Evolutionary conservation across 2,113 vertebrate species (phyloP).

Genomic region (Pangasianodon hypophthalmus): DNA sequence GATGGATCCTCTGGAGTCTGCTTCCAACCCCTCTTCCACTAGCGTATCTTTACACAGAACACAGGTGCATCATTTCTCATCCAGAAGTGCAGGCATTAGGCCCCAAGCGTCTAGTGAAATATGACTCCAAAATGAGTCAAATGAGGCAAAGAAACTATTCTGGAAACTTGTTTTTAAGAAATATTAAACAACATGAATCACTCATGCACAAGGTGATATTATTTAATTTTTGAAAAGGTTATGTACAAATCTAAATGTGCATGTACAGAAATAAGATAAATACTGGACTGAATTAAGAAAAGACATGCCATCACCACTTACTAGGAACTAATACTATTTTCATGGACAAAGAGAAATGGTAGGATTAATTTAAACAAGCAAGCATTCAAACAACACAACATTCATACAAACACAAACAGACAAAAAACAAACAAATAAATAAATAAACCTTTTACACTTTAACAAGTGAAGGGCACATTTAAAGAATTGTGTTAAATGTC

Average conservation of each 20-base stretch:
- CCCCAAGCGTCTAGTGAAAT: slow-evolving; percentile 41
- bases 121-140: slow-evolving; percentile 49
- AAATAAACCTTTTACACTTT: background rate
- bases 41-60: slow-evolving; percentile 66
- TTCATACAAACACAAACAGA: no score
- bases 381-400: background rate
- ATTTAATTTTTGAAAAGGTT: background rate
- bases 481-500: background rate
- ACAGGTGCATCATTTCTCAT: slow-evolving; percentile 68
- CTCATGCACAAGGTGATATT: background rate
- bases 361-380: background rate
- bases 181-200: slow-evolving; percentile 17
- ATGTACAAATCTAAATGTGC: background rate
- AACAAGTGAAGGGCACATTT: no score
- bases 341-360: background rate
- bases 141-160: slow-evolving; percentile 29
- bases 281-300: background rate
- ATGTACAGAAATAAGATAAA: background rate
- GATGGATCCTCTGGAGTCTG: slow-evolving; percentile 77
- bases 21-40: slow-evolving; percentile 68
- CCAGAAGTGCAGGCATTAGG: slow-evolving; percentile 36
- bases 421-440: background rate
- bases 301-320: background rate
- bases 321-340: background rate
- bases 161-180: background rate